phyloP scores from a whole-genome alignment of 2,113 vertebrate genomes.

The Anser cygnoides region DNA sequence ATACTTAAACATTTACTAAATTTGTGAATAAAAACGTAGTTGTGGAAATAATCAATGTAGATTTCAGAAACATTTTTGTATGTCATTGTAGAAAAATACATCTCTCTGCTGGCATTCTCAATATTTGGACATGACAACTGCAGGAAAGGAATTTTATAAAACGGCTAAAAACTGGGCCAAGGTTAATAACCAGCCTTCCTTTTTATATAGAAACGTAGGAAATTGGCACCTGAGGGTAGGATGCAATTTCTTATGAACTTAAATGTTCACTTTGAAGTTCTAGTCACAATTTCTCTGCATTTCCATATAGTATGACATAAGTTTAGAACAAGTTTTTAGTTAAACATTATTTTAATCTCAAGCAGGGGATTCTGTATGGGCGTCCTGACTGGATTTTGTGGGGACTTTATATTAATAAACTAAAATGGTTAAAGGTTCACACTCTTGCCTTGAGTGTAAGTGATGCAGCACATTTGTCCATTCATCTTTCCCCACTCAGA shows the following conservation, averaged over 20 bases:
- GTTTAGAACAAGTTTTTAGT: background rate
- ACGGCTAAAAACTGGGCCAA: background rate
- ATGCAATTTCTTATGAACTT: background rate
- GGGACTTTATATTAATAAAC: background rate
- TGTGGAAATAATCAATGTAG: constrained; percentile 1
- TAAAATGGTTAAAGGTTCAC: background rate
- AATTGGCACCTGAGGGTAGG: background rate
- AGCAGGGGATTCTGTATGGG: background rate
- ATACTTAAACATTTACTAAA: background rate
- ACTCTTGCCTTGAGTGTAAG: background rate
- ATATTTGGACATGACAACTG: background rate
- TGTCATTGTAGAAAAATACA: background rate
- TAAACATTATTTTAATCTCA: background rate
- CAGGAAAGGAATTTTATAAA: background rate
- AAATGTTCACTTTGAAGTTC: background rate
- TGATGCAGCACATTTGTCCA: background rate
- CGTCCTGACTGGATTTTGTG: background rate
- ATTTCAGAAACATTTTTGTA: background rate
- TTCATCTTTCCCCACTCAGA: background rate
- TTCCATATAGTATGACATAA: background rate
- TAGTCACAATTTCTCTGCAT: background rate
- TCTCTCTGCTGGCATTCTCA: background rate
- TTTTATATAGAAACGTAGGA: background rate
- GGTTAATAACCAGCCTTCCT: background rate
- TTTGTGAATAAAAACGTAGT: background rate